Base-by-base conservation (phyloP, 1,140 invertebrate genomes). In the Drosophila ohnishii region DNA sequence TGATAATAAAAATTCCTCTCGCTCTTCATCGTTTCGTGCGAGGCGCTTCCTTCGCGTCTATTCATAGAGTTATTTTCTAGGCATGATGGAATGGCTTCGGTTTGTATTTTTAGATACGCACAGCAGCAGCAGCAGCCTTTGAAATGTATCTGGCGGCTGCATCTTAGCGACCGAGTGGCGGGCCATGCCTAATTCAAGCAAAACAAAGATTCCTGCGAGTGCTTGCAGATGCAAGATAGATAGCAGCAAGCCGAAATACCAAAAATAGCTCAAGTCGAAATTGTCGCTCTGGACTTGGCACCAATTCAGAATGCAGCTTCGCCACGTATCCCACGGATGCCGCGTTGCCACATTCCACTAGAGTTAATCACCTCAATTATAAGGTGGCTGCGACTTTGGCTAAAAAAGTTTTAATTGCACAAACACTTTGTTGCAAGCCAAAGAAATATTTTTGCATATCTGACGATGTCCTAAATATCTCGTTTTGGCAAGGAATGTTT, bases 41-140 rank as follows among this genome's bases (percentile, higher is more conserved):
- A 64, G 30, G 61, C 37, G 34, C 60, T 62, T 62, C 34, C 35
- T 62, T 11, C 16, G 14, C 55, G 13, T 61, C 59, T 65, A 63
- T 65, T 63, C 63, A 65, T 47, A 65, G 63, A 65, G 63, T 65
- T 65, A 58, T 47, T 63, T 63, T 65, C 63, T 65, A 47, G 58
- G 34, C 63, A 47, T 65, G 63, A 65, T 47, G 58, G 59, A 65
- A 65, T 65, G 58, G 63, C 63, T 65, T 63, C 16, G 63, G 8
- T 22, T 37, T 34, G 40, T 65, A 65, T 65, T 65, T 65, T 63
- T 65, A 65, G 63, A 47, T 32, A n/a, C 62, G 55, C 55, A 45
- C 39, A 44, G 28, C 50, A 63, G 60, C 28, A 28, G 60, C 39
- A 62, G 30, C 22, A 44, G 63, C 58, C 63, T 65, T 37, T 65